Evolutionary conservation across 2,113 vertebrate species (phyloP), one percentile per base, ranked within the genome.

Genomic region (Pterophyllum scalare): DNA sequence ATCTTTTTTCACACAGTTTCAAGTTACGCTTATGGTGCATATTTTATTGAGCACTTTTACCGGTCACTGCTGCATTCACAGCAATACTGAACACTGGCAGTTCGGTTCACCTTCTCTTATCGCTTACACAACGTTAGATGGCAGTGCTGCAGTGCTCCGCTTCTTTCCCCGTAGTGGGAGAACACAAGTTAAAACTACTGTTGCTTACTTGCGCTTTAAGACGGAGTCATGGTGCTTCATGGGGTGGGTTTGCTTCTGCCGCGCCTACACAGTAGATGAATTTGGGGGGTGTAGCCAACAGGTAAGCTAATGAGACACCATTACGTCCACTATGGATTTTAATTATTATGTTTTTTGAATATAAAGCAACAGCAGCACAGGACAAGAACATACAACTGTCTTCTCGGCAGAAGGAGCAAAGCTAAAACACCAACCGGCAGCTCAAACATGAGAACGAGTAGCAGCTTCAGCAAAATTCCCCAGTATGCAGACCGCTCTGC

Each of bases 71-170:
- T 17, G 62, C 65, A 49, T 49, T 20, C 20, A 28, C 3, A 14
- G 15, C 17, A 49, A 49, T 19, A 49, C 43, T 28, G 43, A 70
- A 49, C 46, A 24, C 15, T 20, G 40, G 46, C 40, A 70, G 24
- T 28, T 70, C 43, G 20, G 8, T 0, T 19, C 6, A 19, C 0
- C 1, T 28, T 15, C 26, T 67, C 46, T 14, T 19, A 12, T 20
- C 43, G 20, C 13, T 17, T 49, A 49, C 49, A 20, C 40, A 19
- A 4, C 0, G 5, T 28, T 38, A 24, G 2, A 26, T 28, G 40
- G 26, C 7, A 17, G n/a, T 1, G 38, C 40, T 70, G 64, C 26
- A 49, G 19, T 26, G 15, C 12, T 49, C 5, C 40, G 28, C 40
- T 70, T 70, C 26, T 22, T 28, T 26, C 64, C 15, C 40, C 20